Base-by-base conservation (phyloP, 2,888 invertebrate genomes). In the Yponomeuta sedellus region DNA sequence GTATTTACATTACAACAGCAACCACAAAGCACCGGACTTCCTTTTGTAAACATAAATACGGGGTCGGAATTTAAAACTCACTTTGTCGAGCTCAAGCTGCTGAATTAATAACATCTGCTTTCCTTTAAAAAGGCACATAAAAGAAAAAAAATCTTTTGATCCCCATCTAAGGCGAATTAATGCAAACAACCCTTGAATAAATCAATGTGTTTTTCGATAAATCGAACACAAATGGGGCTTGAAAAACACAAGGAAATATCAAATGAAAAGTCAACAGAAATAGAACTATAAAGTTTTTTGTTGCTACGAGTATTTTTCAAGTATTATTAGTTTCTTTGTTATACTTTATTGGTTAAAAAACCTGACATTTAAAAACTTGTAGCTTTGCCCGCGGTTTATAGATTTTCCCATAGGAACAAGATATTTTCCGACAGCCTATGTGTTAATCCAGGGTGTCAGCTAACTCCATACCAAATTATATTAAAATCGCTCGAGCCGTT, bases 1-100 rank as follows among this genome's bases (percentile, higher is more conserved):
- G 12, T 52, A 52, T 52, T 52, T 52, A 52, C 3, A 52, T 52
- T 52, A 12, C 1, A 52, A 52, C 16, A 16, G 44, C 12, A 52
- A 52, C 44, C 44, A 52, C 44, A 52, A 52, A 16, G 44, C 44
- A 52, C 44, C 16, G 44, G 44, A 52, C 44, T 52, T 52, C 44
- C 44, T 52, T 52, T 52, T 52, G 44, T 52, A 52, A 52, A 52
- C 44, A 52, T 52, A 52, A 52, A 52, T 52, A 52, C 44, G 12
- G 44, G 44, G 44, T 52, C 16, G 44, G 44, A 52, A 52, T 52
- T 52, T 52, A 52, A 52, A 52, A 52, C 44, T 16, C 44, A 52
- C 44, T 52, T 52, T 52, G 44, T 16, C 12, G 16, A 52, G 44
- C 12, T 12, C 44, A 0, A 12, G 0, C 44, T 10, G 4, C 44